These are phyloP conservation scores for Sciurus carolinensis DNA, from an alignment of 2,797 vertebrate genomes.

Conservation along the genomic window DNA sequence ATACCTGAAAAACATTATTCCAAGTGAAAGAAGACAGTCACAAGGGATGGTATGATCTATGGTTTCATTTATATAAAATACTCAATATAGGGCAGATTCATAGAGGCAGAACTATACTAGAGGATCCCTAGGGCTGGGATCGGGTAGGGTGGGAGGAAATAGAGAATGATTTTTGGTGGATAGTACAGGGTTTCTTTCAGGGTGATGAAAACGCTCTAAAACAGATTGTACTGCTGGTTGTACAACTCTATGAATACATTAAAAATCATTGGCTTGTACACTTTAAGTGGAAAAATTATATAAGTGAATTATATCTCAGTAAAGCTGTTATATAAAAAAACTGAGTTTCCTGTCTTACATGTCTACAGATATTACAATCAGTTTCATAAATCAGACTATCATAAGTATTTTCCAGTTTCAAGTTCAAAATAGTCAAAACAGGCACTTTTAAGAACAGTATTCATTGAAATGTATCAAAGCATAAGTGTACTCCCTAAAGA, in stretches of 20 bases:
- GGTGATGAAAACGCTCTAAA: neutral
- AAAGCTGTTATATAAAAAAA: neutral
- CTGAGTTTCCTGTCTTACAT: neutral
- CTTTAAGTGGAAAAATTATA: neutral
- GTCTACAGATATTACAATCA: neutral
- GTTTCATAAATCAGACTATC: constrained; percentile 64
- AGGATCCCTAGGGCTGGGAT: neutral
- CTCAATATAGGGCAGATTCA: neutral
- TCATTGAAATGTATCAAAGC: constrained; percentile 75
- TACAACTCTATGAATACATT: neutral
- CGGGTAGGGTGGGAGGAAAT: neutral
- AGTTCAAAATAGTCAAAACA: constrained; percentile 62
- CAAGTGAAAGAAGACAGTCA: neutral
- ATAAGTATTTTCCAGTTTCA: constrained; percentile 58
- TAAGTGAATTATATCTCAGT: constrained; percentile 33
- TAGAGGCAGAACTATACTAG: neutral
- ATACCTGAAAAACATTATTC: neutral
- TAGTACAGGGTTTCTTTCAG: neutral
- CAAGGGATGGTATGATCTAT: neutral
- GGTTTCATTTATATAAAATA: neutral
- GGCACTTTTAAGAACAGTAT: constrained; percentile 70
- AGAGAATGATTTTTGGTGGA: neutral
- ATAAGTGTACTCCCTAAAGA: constrained; percentile 78
- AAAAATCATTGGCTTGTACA: neutral
- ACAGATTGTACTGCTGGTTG: neutral